Evolutionary conservation across 2,888 invertebrate genomes (phyloP), one percentile per base, ranked within the genome.

Genomic region (Candidula unifasciata): DNA sequence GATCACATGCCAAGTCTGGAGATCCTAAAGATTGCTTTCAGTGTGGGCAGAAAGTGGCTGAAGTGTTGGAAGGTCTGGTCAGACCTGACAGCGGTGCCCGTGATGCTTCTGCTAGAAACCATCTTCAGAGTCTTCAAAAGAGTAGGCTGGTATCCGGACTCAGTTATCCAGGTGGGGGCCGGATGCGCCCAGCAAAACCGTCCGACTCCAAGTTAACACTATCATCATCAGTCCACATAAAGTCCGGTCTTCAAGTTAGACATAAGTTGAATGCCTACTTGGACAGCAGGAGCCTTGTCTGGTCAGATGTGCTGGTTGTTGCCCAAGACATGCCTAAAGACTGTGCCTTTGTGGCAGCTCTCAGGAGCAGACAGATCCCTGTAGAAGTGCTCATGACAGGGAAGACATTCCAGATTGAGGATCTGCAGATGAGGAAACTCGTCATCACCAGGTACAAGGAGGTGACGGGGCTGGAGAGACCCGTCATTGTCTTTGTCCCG

Each of bases 291-390:
- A 66, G 37, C 1, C 37, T 76, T 35, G 33, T 66, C 1, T 81
- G 82, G 82, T 73, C 71, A 16, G 86, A 86, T 44, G 82, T 86
- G 27, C 74, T 84, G 24, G 74, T 86, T 57, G 86, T 84, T n/a
- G 76, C 74, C 44, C 37, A 77, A 21, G 33, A 68, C 0, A 74
- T 77, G 5, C 24, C 60, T 13, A 44, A 73, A 37, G 27, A 74
- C 54, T 84, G 78, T 52, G 27, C 52, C n/a, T 71, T 86, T 18
- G 37, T 84, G n/a, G 60, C 68, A 10, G 52, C 35, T 2, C 69
- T 86, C 35, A 68, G n/a, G 60, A 84, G 68, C 21, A 27, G 57
- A 24, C 74, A 76, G 2, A 52, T 86, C 13, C 73, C 84, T 30
- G 69, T 82, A 8, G 73, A 82, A 18, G 64, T 84, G n/a, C 30